Evolutionary conservation across 2,888 invertebrate species (phyloP).

Genomic region (Mantis religiosa): DNA sequence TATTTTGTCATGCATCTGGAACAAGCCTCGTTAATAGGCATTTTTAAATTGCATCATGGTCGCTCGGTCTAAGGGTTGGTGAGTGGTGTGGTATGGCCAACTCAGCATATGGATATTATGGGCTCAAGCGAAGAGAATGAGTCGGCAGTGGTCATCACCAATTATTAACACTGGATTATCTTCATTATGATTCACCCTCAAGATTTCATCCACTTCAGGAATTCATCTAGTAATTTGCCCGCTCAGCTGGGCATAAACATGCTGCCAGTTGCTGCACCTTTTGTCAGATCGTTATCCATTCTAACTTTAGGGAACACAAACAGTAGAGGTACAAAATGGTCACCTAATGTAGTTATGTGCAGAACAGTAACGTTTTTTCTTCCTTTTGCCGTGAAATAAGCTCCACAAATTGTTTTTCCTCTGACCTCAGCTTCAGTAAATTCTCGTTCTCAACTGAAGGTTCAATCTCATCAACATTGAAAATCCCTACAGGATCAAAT

Average conservation of each 20-base stretch:
- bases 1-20: not conserved
- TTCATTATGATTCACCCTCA: not conserved
- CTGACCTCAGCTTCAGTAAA: constrained; percentile 21
- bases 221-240: not conserved
- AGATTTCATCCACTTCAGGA: constrained; percentile 8
- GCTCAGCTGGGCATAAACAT: not conserved
- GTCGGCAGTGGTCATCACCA: too few species aligned
- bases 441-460: constrained; percentile 27
- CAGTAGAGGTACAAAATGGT: constrained; percentile 5
- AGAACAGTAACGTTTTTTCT: not conserved
- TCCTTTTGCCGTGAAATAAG: not conserved
- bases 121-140: too few species aligned
- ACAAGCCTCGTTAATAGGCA: not conserved
- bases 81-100: not conserved
- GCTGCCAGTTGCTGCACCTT: not conserved
- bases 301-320: not conserved
- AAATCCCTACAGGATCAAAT: constrained; percentile 26
- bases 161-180: too few species aligned
- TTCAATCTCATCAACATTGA: constrained; percentile 32
- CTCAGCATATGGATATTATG: not conserved
- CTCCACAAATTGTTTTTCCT: not conserved
- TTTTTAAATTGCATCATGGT: too few species aligned
- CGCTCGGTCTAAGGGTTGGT: not conserved
- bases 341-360: not conserved
- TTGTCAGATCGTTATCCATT: not conserved